Conservation (phyloP, 1,140 invertebrate species). For the Pentalonia nigronervosa region DNA sequence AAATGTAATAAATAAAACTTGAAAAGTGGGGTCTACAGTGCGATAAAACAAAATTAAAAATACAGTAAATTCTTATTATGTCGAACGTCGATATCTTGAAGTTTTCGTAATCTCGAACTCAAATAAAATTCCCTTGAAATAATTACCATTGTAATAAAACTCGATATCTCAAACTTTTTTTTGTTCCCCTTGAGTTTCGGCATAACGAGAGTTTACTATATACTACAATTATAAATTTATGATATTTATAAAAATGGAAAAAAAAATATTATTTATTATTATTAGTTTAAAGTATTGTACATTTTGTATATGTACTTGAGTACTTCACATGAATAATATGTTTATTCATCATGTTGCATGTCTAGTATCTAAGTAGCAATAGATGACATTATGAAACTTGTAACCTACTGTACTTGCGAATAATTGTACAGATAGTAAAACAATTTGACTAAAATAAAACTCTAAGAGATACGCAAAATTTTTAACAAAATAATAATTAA, state of each 20-base stretch:
- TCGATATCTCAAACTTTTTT: too few relatives aligned
- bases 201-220: too few relatives aligned
- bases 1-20: background rate
- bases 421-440: background rate
- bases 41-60: background rate
- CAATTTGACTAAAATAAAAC: background rate
- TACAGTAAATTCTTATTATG: too few relatives aligned
- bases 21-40: background rate
- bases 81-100: too few relatives aligned
- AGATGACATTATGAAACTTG: background rate
- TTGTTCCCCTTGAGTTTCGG: too few relatives aligned
- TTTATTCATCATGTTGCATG: background rate
- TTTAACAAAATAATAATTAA: background rate
- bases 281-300: background rate
- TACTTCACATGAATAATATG: background rate
- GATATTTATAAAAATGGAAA: background rate
- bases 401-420: background rate
- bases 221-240: too few relatives aligned
- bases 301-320: background rate
- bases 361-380: background rate
- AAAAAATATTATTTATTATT: background rate
- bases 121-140: too few relatives aligned
- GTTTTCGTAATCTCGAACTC: too few relatives aligned
- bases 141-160: too few relatives aligned
- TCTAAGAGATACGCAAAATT: background rate